Conservation (phyloP, 2,888 invertebrate genomes). For the Desoria tigrina region DNA sequence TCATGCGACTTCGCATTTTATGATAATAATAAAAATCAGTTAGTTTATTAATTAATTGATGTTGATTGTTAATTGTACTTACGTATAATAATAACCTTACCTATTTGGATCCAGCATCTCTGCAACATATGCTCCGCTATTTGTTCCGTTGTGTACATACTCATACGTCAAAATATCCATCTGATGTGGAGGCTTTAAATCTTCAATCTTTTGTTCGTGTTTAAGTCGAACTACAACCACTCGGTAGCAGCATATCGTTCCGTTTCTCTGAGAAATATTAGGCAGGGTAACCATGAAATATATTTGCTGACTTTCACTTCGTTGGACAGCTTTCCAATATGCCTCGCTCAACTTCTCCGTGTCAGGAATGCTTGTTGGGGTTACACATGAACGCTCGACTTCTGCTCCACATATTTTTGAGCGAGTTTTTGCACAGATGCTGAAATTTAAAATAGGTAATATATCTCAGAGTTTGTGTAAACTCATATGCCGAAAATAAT, state of each 20-base stretch:
- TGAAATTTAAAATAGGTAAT: no score
- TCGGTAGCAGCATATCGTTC: conserved; percentile 80
- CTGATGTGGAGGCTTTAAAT: conserved; percentile 69
- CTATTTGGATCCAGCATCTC: conserved; percentile 67
- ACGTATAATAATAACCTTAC: conserved; percentile 7
- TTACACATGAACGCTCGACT: conserved; percentile 67
- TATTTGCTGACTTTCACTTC: conserved; percentile 62
- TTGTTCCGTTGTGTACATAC: conserved; percentile 69
- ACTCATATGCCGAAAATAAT: not conserved
- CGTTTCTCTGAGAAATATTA: conserved; percentile 78
- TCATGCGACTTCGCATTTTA: conserved; percentile 11
- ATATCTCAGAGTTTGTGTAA: conserved; percentile 15
- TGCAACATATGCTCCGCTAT: conserved; percentile 77
- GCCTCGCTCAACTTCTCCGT: conserved; percentile 60
- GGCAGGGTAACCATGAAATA: conserved; percentile 72
- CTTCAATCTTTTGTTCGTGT: conserved; percentile 65
- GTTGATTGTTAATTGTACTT: no score
- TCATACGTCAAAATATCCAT: conserved; percentile 72
- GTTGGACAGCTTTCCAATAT: conserved; percentile 60
- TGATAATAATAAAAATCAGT: conserved; percentile 3
- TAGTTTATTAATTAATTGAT: no score
- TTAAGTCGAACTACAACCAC: conserved; percentile 74
- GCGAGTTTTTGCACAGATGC: conserved; percentile 74
- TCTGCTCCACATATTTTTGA: conserved; percentile 72
- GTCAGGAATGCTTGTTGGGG: conserved; percentile 72